Percentiles rank a stretch among this genome's conserved stretches.
These are phyloP conservation scores for Acholoe squamosa DNA, from an alignment of 2,888 invertebrate genomes.

Conservation along the genomic window DNA sequence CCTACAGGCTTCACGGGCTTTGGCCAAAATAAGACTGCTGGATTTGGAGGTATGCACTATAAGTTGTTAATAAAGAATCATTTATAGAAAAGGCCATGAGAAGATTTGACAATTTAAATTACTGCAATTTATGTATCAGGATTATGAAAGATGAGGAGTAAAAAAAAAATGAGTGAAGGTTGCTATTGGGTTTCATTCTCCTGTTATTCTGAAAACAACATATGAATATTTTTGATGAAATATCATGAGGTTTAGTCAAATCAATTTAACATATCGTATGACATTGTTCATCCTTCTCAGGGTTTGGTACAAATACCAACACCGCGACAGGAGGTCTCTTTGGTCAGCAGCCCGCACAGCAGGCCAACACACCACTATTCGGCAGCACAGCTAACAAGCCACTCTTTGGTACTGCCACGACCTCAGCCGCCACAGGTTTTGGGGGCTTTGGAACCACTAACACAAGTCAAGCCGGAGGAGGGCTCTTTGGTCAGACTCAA, in stretches of 20 bases:
- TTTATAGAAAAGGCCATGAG: too few relatives aligned
- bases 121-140: too few relatives aligned
- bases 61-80: too few relatives aligned
- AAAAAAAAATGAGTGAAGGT: too few relatives aligned
- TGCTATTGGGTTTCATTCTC: too few relatives aligned
- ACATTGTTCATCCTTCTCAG: too few relatives aligned
- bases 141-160: too few relatives aligned
- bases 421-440: constrained; percentile 73
- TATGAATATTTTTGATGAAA: too few relatives aligned
- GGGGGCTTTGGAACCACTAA: constrained; percentile 67
- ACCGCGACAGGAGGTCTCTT: constrained; percentile 65
- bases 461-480: constrained; percentile 44
- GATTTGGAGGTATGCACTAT: constrained; percentile 59
- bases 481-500: constrained; percentile 68
- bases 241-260: too few relatives aligned
- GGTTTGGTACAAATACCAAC: constrained; percentile 63
- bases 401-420: constrained; percentile 71
- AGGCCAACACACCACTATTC: constrained; percentile 25
- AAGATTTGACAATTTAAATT: too few relatives aligned
- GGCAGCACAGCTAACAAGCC: constrained; percentile 66
- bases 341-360: constrained; percentile 64
- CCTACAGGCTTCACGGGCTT: constrained; percentile 65
- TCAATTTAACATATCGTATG: too few relatives aligned
- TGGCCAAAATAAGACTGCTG: constrained; percentile 66
- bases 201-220: too few relatives aligned